These are phyloP conservation scores for Lutraria lutraria DNA, from an alignment of 2,888 invertebrate species.

Conservation along the genomic window DNA sequence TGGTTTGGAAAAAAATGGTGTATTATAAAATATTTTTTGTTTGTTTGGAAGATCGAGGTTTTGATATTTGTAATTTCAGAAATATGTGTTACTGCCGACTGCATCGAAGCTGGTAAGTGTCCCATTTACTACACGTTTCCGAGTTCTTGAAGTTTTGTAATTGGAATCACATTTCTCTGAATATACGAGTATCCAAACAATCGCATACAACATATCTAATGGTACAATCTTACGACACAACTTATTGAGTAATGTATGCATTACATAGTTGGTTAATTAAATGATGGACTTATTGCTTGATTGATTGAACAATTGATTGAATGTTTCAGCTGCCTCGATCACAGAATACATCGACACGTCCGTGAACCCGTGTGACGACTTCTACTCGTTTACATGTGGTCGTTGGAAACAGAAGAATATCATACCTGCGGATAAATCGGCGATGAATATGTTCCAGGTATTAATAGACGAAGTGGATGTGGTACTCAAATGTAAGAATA, in stretches of 20 bases:
- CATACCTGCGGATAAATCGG: constrained; percentile 94
- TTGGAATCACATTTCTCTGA: no score
- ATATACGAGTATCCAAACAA: no score
- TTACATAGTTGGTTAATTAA: no score
- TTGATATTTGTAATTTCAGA: constrained; percentile 40
- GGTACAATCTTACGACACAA: no score
- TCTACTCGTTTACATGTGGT: constrained; percentile 95
- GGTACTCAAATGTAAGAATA: constrained; percentile 90
- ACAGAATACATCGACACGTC: constrained; percentile 93
- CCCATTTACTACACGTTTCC: background rate
- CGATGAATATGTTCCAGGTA: constrained; percentile 94
- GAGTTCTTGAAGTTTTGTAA: background rate
- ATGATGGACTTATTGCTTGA: no score
- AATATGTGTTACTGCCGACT: constrained; percentile 45
- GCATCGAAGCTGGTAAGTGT: constrained; percentile 46
- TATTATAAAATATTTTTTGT: background rate
- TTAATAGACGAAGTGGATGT: constrained; percentile 94
- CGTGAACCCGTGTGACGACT: constrained; percentile 93
- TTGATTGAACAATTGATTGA: no score
- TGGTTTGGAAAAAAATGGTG: background rate
- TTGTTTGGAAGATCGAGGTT: no score
- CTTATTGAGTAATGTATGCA: no score
- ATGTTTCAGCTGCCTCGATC: constrained; percentile 91
- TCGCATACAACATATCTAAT: no score
- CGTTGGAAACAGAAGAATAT: constrained; percentile 94